phyloP scores from a whole-genome alignment of 1,140 invertebrate genomes.

The Manduca sexta region DNA sequence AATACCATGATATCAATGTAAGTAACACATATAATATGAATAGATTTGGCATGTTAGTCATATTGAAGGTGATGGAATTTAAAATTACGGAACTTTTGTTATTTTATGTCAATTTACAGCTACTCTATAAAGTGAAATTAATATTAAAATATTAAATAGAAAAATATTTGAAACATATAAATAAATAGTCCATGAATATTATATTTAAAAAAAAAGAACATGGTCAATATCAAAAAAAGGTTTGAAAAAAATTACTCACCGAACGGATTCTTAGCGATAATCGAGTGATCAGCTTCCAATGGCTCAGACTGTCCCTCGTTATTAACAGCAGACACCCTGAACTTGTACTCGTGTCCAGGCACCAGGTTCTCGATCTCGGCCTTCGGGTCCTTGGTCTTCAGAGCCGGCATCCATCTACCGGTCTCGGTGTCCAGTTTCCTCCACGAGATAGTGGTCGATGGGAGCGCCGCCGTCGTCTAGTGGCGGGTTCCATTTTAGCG shows the following conservation, averaged over 20 bases:
- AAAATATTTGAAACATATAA: too few species aligned
- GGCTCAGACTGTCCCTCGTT: conserved; percentile 96
- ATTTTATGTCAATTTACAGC: too few species aligned
- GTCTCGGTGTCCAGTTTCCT: conserved; percentile 91
- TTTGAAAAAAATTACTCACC: conserved; percentile 73
- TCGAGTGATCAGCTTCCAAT: conserved; percentile 88
- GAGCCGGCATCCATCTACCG: conserved; percentile 86
- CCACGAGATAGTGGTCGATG: conserved; percentile 93
- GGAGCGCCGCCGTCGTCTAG: conserved; percentile 93
- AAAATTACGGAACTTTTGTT: too few species aligned
- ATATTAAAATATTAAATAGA: too few species aligned
- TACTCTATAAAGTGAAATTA: too few species aligned
- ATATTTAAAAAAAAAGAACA: too few species aligned
- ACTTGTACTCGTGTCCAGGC: conserved; percentile 96
- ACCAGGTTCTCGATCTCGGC: conserved; percentile 89
- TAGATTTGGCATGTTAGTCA: too few species aligned
- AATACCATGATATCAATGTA: too few species aligned
- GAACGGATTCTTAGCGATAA: conserved; percentile 98
- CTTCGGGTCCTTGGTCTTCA: conserved; percentile 86
- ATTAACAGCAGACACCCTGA: conserved; percentile 96
- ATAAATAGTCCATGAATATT: too few species aligned
- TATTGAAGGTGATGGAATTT: too few species aligned
- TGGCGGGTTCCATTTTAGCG: conserved; percentile 95
- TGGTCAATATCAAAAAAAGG: background rate
- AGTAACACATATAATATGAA: too few species aligned